A percentile compares a stretch with the other conserved stretches of the same genome.
phyloP scores from a whole-genome alignment of 1,140 invertebrate species.

The Drosophila asahinai region DNA sequence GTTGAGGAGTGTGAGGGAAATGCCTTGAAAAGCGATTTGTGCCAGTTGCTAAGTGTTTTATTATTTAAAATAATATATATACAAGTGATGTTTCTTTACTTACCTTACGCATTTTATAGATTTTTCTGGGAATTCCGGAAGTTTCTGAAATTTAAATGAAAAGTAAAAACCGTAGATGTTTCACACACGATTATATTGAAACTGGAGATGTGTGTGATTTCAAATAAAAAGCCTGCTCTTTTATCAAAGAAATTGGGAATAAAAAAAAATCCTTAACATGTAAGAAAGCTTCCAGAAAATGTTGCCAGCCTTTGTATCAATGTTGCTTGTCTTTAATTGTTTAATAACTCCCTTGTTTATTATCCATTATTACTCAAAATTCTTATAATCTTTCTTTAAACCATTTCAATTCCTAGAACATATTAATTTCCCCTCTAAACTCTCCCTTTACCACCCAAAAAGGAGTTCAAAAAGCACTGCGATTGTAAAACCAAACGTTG shows the following conservation, averaged over 20 bases:
- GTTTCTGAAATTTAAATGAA: not conserved
- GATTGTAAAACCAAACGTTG: constrained; percentile 33
- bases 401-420: not conserved
- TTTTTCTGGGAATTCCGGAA: not conserved
- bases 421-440: not conserved
- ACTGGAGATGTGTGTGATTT: too few relatives aligned
- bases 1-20: constrained; percentile 10
- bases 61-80: not conserved
- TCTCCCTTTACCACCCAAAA: not conserved
- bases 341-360: not conserved
- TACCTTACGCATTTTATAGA: constrained; percentile 5
- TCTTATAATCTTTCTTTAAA: not conserved
- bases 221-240: not conserved
- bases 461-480: not conserved
- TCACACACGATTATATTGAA: not conserved
- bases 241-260: too few relatives aligned
- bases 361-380: not conserved
- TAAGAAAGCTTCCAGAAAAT: too few relatives aligned
- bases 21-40: constrained; percentile 4
- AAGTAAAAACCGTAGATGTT: not conserved
- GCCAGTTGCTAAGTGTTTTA: not conserved
- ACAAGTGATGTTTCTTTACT: not conserved
- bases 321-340: too few relatives aligned
- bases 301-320: too few relatives aligned
- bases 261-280: too few relatives aligned